These are phyloP conservation scores for Adineta ricciae DNA, from an alignment of 2,888 invertebrate species.

Conservation along the genomic window DNA sequence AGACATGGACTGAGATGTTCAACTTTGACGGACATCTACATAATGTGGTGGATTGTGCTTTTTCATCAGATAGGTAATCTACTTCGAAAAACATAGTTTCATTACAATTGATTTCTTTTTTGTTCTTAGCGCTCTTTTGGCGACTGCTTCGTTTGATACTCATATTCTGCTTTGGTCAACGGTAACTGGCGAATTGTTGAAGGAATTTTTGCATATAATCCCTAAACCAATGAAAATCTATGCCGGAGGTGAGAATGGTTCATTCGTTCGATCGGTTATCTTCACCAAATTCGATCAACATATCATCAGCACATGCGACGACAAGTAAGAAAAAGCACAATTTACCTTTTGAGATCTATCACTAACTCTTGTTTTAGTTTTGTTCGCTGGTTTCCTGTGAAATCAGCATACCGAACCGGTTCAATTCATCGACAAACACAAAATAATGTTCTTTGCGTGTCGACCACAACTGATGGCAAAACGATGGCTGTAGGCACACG, in stretches of 20 bases:
- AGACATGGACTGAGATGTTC: neutral
- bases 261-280: neutral
- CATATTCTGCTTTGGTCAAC: neutral
- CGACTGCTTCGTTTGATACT: neutral
- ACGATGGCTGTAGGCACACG: neutral
- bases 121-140: neutral
- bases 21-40: neutral
- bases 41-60: neutral
- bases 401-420: neutral
- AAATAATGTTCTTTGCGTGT: neutral
- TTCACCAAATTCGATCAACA: neutral
- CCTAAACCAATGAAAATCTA: neutral
- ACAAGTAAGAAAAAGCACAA: neutral
- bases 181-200: neutral
- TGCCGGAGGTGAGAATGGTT: neutral
- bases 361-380: neutral
- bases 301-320: neutral
- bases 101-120: neutral
- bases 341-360: neutral
- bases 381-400: neutral
- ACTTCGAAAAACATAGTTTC: neutral
- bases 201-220: neutral
- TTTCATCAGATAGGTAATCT: slow-evolving; percentile 4
- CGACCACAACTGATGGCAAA: neutral
- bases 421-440: neutral